These are phyloP conservation scores for Chrysopa pallens DNA, from an alignment of 1,140 invertebrate species.

Conservation along the genomic window DNA sequence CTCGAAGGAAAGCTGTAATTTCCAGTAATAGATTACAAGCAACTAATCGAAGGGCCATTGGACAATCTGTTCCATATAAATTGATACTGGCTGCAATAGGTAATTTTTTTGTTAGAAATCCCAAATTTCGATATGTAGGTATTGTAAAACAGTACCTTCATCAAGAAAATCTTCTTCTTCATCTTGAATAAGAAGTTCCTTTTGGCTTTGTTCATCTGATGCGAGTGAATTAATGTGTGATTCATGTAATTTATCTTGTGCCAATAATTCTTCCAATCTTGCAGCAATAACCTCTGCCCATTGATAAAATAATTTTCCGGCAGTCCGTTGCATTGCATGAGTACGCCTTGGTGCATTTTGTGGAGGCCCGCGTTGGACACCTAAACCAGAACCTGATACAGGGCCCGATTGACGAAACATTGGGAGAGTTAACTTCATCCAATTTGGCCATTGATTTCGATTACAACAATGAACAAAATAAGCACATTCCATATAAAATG, in stretches of 20 bases:
- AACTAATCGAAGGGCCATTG: conserved; percentile 76
- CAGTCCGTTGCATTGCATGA: conserved; percentile 71
- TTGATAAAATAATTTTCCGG: conserved; percentile 92
- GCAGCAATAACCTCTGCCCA: conserved; percentile 90
- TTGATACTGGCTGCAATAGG: conserved; percentile 62
- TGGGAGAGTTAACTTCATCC: conserved; percentile 79
- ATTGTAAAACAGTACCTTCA: conserved; percentile 48
- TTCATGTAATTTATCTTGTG: conserved; percentile 53
- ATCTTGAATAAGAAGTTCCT: conserved; percentile 73
- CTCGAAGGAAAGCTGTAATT: conserved; percentile 91
- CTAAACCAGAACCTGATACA: conserved; percentile 39
- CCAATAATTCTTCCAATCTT: conserved; percentile 66
- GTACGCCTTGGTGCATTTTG: conserved; percentile 44
- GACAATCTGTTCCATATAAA: conserved; percentile 67
- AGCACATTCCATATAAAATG: conserved; percentile 83
- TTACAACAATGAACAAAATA: conserved; percentile 96
- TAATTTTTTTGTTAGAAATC: background rate
- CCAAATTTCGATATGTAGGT: background rate
- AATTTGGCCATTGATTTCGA: conserved; percentile 90
- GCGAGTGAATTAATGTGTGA: conserved; percentile 50
- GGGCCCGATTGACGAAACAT: conserved; percentile 60
- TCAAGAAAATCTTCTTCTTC: conserved; percentile 98
- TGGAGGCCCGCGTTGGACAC: conserved; percentile 20
- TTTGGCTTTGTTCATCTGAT: conserved; percentile 64
- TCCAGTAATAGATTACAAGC: conserved; percentile 88